Conservation (phyloP, 2,797 vertebrate species). For the Columba guinea region DNA sequence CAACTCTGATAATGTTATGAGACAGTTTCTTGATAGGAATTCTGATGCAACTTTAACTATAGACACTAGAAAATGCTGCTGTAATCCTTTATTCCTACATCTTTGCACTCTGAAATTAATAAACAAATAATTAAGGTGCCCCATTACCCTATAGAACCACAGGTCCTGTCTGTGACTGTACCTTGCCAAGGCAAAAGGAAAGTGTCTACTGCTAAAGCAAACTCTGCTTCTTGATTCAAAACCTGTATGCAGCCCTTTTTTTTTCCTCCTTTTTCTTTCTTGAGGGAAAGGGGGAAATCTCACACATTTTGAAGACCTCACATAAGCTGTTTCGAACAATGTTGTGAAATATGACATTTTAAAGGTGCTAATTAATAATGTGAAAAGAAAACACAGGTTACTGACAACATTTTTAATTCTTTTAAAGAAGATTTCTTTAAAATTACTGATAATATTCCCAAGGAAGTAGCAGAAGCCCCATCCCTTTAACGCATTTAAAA, state of each 20-base stretch:
- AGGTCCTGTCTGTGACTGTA: neutral
- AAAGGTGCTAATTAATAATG: neutral
- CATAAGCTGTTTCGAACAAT: neutral
- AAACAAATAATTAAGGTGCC: neutral
- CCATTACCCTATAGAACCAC: neutral
- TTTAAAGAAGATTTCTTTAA: neutral
- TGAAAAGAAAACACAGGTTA: neutral
- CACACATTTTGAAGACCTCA: neutral
- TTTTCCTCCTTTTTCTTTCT: neutral
- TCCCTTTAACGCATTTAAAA: neutral
- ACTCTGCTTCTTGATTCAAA: neutral
- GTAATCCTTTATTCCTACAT: neutral
- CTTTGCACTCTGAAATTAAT: neutral
- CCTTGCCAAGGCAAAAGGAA: neutral
- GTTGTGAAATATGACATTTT: neutral
- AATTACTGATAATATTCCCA: neutral
- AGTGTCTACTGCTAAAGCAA: neutral
- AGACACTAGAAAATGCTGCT: conserved; percentile 1
- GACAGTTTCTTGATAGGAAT: conserved; percentile 29
- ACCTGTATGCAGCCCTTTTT: neutral
- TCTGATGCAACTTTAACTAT: conserved; percentile 27
- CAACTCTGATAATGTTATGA: conserved; percentile 24
- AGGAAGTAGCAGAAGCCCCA: neutral
- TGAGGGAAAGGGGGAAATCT: neutral
- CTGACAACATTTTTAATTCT: neutral